phyloP scores from a whole-genome alignment of 2,888 invertebrate species.

The Hirtodrosophila alboralis region DNA sequence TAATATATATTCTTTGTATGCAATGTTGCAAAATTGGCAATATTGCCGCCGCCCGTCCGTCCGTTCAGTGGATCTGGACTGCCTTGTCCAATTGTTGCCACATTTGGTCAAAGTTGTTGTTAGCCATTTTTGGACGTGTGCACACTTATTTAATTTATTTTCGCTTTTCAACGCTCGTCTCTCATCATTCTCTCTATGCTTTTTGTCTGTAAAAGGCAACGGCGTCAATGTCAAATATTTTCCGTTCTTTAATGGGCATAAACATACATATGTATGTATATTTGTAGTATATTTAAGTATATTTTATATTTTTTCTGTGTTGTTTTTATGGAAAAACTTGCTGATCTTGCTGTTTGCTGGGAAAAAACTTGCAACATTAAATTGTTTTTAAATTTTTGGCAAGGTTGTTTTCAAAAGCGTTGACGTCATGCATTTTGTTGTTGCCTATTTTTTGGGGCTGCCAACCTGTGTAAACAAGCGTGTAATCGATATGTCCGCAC shows the following conservation, averaged over 20 bases:
- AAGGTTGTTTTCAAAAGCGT: constrained; percentile 31
- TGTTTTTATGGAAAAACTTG: constrained; percentile 25
- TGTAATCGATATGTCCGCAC: constrained; percentile 40
- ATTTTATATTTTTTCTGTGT: constrained; percentile 5
- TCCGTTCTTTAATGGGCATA: constrained; percentile 66
- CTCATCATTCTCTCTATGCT: background rate
- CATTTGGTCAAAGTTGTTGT: constrained; percentile 64
- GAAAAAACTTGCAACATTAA: constrained; percentile 35
- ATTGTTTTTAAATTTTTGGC: constrained; percentile 41
- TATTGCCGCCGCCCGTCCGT: constrained; percentile 30
- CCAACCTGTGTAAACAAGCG: constrained; percentile 1
- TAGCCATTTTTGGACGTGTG: constrained; percentile 77
- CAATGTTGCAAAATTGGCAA: constrained; percentile 40
- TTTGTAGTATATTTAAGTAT: too few species aligned
- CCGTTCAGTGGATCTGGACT: constrained; percentile 51
- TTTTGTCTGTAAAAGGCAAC: constrained; percentile 58
- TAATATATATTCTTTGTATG: constrained; percentile 11
- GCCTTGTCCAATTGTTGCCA: constrained; percentile 71
- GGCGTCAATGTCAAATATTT: constrained; percentile 72
- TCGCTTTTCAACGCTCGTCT: constrained; percentile 55
- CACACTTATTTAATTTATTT: constrained; percentile 58
- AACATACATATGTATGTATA: too few species aligned
- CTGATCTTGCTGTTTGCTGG: constrained; percentile 14
- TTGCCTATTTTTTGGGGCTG: constrained; percentile 53
- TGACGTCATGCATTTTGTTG: constrained; percentile 43